phyloP scores from a whole-genome alignment of 2,113 vertebrate species.

The Plecturocebus donacophilus region DNA sequence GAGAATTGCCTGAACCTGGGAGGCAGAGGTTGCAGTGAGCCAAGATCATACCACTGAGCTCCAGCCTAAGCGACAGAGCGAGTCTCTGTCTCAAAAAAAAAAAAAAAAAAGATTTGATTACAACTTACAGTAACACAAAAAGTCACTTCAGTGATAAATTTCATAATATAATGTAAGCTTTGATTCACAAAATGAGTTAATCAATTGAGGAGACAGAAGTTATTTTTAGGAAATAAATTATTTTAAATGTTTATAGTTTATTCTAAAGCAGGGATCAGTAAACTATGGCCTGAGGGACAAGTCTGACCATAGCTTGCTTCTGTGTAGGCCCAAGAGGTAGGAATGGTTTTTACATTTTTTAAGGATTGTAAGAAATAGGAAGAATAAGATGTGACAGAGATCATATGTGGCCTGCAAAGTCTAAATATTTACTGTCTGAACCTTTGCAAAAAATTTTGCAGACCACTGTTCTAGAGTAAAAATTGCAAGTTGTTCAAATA shows the following conservation, averaged over 20 bases:
- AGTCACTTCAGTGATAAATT: neutral
- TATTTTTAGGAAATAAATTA: slow-evolving; percentile 19
- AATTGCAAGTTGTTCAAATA: neutral
- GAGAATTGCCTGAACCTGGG: neutral
- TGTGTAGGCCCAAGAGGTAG: neutral
- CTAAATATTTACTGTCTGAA: neutral
- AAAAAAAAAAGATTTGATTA: neutral
- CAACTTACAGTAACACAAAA: slow-evolving; percentile 28
- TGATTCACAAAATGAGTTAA: neutral
- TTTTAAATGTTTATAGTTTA: slow-evolving; percentile 45
- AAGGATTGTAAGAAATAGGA: slow-evolving; percentile 7
- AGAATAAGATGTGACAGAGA: neutral
- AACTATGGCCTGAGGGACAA: neutral
- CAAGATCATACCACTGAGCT: neutral
- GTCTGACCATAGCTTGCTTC: neutral
- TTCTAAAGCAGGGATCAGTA: neutral
- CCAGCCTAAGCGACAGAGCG: neutral
- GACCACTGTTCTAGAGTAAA: neutral
- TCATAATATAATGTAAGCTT: neutral
- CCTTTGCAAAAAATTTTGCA: neutral
- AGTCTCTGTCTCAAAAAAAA: neutral
- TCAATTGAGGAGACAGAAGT: neutral
- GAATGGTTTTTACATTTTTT: neutral
- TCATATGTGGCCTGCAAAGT: neutral
- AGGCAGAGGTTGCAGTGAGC: neutral